Conservation (phyloP, 2,888 invertebrate species). For the Callinectes sapidus region DNA sequence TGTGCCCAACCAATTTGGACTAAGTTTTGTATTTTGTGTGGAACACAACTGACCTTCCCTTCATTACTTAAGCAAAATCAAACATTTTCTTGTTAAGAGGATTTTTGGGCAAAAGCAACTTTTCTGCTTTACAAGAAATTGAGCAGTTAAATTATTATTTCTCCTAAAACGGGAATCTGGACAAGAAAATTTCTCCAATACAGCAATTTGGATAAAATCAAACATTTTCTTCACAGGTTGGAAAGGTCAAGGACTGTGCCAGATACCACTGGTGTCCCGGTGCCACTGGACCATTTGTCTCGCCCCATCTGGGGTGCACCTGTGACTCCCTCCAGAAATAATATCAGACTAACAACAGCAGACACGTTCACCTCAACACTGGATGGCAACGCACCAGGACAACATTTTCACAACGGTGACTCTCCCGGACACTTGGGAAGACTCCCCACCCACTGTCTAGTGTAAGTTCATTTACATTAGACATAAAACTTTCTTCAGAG, state of each 20-base stretch:
- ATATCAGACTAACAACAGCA: not conserved
- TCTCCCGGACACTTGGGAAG: not conserved
- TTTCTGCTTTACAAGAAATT: conserved; percentile 52
- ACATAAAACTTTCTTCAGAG: not conserved
- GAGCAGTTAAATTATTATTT: not conserved
- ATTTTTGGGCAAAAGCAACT: too few species aligned
- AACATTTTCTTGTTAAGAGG: not conserved
- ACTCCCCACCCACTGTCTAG: not conserved
- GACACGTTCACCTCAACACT: conserved; percentile 21
- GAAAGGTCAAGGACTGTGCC: conserved; percentile 28
- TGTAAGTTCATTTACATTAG: not conserved
- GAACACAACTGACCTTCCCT: conserved; percentile 22
- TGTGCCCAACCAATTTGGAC: conserved; percentile 65
- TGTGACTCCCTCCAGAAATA: not conserved
- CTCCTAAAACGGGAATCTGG: too few species aligned
- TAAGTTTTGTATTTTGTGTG: conserved; percentile 46
- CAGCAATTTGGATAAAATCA: not conserved
- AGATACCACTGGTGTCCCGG: not conserved
- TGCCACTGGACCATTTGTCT: not conserved
- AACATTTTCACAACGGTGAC: not conserved
- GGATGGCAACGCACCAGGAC: conserved; percentile 22
- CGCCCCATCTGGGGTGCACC: not conserved
- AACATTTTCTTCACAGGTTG: conserved; percentile 45
- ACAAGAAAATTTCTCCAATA: too few species aligned
- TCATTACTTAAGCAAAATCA: not conserved